These are phyloP conservation scores for Myotis lucifugus DNA, from an alignment of 2,113 vertebrate genomes.

Conservation along the genomic window DNA sequence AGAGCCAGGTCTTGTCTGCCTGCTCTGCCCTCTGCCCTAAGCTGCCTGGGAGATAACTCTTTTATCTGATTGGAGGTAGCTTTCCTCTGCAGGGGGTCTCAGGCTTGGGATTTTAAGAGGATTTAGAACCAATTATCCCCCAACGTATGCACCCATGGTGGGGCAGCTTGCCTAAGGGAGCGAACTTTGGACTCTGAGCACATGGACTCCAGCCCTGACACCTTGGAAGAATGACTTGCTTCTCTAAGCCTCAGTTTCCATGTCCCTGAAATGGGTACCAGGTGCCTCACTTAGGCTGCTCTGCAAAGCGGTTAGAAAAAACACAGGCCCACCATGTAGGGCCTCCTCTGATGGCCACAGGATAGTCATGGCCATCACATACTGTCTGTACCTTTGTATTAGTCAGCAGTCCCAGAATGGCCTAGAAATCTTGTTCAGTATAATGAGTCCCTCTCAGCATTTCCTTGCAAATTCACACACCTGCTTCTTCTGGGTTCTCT, in stretches of 20 bases:
- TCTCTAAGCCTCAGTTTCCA: constrained; percentile 2
- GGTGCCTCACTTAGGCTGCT: not conserved
- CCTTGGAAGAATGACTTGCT: not conserved
- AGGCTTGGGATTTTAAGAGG: constrained; percentile 14
- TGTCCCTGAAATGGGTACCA: not conserved
- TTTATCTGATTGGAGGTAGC: constrained; percentile 48
- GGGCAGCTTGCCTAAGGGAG: not conserved
- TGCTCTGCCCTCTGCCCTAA: not conserved
- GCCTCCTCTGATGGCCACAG: not conserved
- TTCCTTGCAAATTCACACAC: not conserved
- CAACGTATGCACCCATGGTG: not conserved
- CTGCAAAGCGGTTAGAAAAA: not conserved
- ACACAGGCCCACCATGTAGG: fast-evolving
- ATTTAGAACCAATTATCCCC: not conserved
- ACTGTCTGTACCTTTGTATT: not conserved
- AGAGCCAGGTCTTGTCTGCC: not conserved
- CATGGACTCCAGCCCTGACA: not conserved
- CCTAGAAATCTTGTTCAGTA: not conserved
- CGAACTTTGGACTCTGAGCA: not conserved
- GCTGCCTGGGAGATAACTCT: not conserved
- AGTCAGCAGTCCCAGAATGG: not conserved
- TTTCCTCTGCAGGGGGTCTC: not conserved
- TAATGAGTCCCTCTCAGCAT: not conserved
- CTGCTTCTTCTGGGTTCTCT: not conserved
- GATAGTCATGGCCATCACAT: not conserved